These are phyloP conservation scores for Aldrovandia affinis DNA, from an alignment of 2,797 vertebrate species.

Conservation along the genomic window DNA sequence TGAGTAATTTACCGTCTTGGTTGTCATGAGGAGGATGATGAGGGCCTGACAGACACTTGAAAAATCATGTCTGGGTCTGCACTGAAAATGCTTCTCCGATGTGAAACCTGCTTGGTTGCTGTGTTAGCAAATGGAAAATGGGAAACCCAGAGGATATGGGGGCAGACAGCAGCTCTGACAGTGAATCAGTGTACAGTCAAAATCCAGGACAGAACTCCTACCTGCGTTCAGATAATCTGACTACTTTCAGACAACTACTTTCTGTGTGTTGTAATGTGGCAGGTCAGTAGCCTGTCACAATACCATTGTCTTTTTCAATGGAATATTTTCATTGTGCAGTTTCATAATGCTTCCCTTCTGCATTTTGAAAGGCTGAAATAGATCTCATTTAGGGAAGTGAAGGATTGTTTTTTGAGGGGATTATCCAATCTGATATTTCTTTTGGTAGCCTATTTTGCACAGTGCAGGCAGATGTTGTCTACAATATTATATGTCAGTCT, in stretches of 20 bases:
- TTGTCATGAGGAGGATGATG: neutral
- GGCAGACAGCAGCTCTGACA: neutral
- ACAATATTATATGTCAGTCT: neutral
- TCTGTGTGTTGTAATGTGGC: neutral
- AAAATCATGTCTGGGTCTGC: neutral
- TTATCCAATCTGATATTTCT: neutral
- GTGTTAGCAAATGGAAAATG: neutral
- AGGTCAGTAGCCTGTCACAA: neutral
- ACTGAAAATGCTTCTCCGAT: neutral
- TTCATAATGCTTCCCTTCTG: neutral
- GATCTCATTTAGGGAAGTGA: conserved; percentile 1
- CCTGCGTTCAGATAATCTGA: neutral
- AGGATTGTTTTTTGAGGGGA: neutral
- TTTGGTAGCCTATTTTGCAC: neutral
- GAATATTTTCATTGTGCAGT: neutral
- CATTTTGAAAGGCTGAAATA: neutral
- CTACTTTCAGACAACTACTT: neutral
- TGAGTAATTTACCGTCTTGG: neutral
- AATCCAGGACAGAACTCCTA: neutral
- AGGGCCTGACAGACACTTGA: neutral
- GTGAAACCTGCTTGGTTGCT: neutral
- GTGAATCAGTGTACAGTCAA: neutral
- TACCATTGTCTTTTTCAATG: too few relatives aligned
- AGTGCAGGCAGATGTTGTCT: neutral
- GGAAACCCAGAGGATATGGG: neutral